These are phyloP conservation scores for Alviniconcha strummeri DNA, from an alignment of 2,888 invertebrate genomes.

Conservation along the genomic window DNA sequence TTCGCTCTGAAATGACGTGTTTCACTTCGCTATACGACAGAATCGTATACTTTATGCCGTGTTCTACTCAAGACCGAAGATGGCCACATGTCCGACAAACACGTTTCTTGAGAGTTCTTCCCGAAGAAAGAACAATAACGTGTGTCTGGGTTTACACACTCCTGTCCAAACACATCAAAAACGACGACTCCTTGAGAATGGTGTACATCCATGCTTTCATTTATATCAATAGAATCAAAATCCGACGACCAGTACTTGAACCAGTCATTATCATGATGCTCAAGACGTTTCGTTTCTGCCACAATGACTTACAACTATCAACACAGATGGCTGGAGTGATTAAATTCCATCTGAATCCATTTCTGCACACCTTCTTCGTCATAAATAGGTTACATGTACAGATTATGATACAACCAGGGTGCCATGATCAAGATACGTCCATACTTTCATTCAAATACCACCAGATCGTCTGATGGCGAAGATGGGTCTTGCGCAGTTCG, in stretches of 20 bases:
- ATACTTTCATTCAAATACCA: slow-evolving; percentile 26
- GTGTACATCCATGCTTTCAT: background rate
- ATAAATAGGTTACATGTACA: background rate
- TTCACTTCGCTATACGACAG: background rate
- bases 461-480: background rate
- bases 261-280: no score
- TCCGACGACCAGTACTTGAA: no score
- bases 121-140: background rate
- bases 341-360: background rate
- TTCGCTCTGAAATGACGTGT: background rate
- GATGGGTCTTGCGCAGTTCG: background rate
- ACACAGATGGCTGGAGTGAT: background rate
- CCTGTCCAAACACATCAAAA: background rate
- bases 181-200: background rate
- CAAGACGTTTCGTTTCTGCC: background rate
- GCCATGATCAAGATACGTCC: background rate
- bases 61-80: slow-evolving; percentile 16
- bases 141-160: background rate
- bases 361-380: background rate
- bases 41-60: slow-evolving; percentile 1
- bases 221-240: background rate
- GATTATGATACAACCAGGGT: background rate
- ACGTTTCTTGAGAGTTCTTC: background rate
- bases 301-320: no score
- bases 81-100: background rate